Evolutionary conservation across 2,797 vertebrate genomes (phyloP).

Genomic region (Helicolenus hilgendorfi): DNA sequence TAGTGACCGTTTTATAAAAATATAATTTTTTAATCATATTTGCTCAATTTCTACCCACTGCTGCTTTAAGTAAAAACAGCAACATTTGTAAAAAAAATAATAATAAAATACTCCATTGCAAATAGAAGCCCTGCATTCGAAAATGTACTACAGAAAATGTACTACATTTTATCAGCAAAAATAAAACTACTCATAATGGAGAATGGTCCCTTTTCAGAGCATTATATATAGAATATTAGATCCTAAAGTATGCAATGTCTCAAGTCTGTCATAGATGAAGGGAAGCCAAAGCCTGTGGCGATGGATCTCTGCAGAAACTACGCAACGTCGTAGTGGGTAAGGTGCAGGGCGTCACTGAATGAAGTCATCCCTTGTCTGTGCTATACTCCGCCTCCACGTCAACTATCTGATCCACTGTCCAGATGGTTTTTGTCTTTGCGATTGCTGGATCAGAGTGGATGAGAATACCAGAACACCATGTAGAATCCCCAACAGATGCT

Average conservation of each 20-base stretch:
- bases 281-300: neutral
- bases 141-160: neutral
- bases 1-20: too few species aligned
- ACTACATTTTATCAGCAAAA: neutral
- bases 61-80: too few species aligned
- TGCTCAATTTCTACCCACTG: too few species aligned
- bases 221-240: neutral
- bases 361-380: slow-evolving; percentile 33
- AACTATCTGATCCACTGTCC: slow-evolving; percentile 36
- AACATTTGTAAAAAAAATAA: neutral
- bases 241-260: neutral
- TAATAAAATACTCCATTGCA: neutral
- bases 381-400: slow-evolving; percentile 5
- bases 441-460: slow-evolving; percentile 24
- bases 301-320: neutral
- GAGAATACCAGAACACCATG: slow-evolving; percentile 33
- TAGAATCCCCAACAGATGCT: slow-evolving; percentile 42
- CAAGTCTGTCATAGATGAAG: neutral
- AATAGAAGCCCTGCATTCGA: neutral
- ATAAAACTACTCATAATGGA: neutral
- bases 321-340: neutral
- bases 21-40: too few species aligned
- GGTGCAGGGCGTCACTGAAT: slow-evolving; percentile 1
- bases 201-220: neutral
- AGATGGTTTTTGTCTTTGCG: slow-evolving; percentile 56